A percentile compares a stretch with the other conserved stretches of the same genome.
phyloP scores from a whole-genome alignment of 2,797 vertebrate genomes.

The Sciurus vulgaris region DNA sequence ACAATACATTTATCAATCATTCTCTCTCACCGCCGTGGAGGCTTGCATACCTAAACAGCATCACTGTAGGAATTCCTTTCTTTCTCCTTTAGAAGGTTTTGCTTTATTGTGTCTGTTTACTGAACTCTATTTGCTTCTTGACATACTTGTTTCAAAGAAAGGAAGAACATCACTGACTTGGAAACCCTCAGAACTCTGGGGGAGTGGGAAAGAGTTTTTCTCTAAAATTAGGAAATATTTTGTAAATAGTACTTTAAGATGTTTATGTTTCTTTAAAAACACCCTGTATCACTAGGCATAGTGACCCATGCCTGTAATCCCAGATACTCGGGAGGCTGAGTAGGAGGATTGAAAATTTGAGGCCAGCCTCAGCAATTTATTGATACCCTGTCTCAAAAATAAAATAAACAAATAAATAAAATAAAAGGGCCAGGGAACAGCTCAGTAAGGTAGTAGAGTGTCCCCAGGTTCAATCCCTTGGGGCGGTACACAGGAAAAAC shows the following conservation, averaged over 20 bases:
- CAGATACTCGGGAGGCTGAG: no score
- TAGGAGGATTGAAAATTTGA: no score
- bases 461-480: no score
- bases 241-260: not conserved
- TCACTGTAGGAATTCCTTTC: constrained; percentile 32
- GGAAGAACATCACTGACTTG: not conserved
- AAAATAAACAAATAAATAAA: no score
- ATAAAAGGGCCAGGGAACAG: no score
- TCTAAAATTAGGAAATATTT: not conserved
- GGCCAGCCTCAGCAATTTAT: no score
- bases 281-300: not conserved
- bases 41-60: not conserved
- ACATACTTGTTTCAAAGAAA: not conserved
- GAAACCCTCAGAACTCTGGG: not conserved
- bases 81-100: not conserved
- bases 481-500: no score
- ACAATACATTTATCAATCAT: not conserved
- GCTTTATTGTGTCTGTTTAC: constrained; percentile 1
- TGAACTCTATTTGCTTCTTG: constrained; percentile 9
- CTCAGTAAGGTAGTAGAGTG: no score
- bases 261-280: constrained; percentile 47
- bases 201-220: not conserved
- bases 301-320: no score
- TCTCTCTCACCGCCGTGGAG: not conserved
- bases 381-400: no score